Conservation (phyloP, 2,113 vertebrate species). For the Stigmatopora argus region DNA sequence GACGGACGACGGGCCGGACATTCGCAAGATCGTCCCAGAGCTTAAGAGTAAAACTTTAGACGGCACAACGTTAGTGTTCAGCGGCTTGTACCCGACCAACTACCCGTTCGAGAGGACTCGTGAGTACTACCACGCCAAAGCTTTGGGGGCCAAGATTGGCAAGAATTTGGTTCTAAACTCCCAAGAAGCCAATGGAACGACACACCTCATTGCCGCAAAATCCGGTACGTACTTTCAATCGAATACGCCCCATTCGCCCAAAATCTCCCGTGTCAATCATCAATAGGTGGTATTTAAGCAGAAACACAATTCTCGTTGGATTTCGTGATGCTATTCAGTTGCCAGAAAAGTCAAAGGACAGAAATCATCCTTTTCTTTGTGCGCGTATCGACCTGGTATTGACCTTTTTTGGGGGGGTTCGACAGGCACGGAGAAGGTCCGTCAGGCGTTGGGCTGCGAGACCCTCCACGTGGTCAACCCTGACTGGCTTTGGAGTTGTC, state of each 20-base stretch:
- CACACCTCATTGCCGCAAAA: conserved; percentile 88
- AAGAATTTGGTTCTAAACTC: conserved; percentile 74
- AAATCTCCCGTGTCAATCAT: conserved; percentile 32
- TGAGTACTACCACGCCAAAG: conserved; percentile 88
- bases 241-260: too few species aligned
- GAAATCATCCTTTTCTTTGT: conserved; percentile 8
- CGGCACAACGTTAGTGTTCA: conserved; percentile 82
- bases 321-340: conserved; percentile 8
- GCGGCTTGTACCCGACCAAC: conserved; percentile 91
- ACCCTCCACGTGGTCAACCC: conserved; percentile 89
- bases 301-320: background rate
- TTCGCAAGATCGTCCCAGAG: conserved; percentile 90
- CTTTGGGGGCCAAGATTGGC: conserved; percentile 84
- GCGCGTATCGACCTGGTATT: conserved; percentile 11
- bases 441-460: conserved; percentile 84
- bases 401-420: background rate
- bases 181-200: conserved; percentile 77
- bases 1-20: conserved; percentile 78
- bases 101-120: conserved; percentile 90
- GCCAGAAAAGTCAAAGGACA: conserved; percentile 3
- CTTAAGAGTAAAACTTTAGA: conserved; percentile 83
- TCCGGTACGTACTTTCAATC: conserved; percentile 72
- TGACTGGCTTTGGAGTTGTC: conserved; percentile 95
- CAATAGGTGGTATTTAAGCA: conserved; percentile 24
- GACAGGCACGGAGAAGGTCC: conserved; percentile 93